Evolutionary conservation across 1,140 invertebrate species (phyloP).

Genomic region (Carposina sasakii): DNA sequence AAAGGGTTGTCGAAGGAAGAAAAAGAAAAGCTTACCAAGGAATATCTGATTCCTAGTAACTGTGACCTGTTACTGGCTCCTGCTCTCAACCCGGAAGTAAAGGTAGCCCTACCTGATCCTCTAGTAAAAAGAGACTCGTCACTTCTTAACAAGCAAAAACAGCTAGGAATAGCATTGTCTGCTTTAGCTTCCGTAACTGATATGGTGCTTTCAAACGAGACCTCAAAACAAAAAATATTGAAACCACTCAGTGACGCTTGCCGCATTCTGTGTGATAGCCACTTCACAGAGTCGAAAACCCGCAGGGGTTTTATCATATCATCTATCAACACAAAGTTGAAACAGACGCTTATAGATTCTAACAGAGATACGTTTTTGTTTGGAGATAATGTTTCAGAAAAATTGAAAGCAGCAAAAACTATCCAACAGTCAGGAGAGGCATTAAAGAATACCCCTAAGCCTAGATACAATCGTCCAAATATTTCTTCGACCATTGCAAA

Average conservation of each 20-base stretch:
- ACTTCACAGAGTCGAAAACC: constrained; percentile 5
- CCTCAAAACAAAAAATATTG: background rate
- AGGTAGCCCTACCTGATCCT: background rate
- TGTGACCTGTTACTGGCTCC: constrained; percentile 3
- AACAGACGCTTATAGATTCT: constrained; percentile 1
- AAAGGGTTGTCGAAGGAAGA: constrained; percentile 5
- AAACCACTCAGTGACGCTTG: constrained; percentile 4
- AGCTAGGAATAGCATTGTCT: background rate
- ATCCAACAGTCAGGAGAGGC: background rate
- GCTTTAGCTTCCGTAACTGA: background rate
- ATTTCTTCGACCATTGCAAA: background rate
- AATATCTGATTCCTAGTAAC: constrained; percentile 7
- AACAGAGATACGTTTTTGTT: constrained; percentile 5
- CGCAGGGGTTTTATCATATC: constrained; percentile 1
- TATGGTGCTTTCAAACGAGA: background rate
- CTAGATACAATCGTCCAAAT: background rate
- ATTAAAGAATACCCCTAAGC: constrained; percentile 1
- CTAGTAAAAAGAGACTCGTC: constrained; percentile 7
- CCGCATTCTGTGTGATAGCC: background rate
- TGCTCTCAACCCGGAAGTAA: constrained; percentile 8
- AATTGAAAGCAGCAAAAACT: constrained; percentile 4
- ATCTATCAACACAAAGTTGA: background rate
- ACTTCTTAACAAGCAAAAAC: constrained; percentile 3
- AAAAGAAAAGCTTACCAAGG: constrained; percentile 3
- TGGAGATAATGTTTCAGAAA: constrained; percentile 7